Evolutionary conservation across 1,140 invertebrate genomes (phyloP).

Genomic region (Lineus longissimus): DNA sequence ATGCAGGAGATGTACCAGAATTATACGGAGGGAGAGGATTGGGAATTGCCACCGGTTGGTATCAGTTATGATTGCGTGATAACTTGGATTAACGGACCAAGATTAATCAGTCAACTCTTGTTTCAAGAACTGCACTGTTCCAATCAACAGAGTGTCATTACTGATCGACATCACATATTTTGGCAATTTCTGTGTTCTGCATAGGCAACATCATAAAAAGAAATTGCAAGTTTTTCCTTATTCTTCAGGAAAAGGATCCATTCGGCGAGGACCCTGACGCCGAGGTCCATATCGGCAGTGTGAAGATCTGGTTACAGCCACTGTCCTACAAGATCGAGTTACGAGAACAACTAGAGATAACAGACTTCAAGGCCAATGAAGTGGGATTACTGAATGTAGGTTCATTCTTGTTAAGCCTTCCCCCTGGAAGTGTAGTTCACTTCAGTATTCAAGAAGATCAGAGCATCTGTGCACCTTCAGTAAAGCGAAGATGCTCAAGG

Average conservation of each 20-base stretch:
- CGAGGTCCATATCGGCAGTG: constrained; percentile 61
- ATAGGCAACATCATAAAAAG: no score
- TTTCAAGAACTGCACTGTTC: background rate
- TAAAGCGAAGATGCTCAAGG: no score
- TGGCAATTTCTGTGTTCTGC: no score
- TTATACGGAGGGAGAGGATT: constrained; percentile 59
- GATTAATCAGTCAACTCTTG: background rate
- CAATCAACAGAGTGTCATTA: constrained; percentile 15
- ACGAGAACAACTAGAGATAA: constrained; percentile 59
- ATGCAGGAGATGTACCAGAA: constrained; percentile 66
- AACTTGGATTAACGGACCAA: no score
- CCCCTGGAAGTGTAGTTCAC: background rate
- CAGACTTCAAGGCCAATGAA: constrained; percentile 58
- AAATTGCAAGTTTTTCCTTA: constrained; percentile 8
- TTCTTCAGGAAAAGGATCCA: constrained; percentile 61
- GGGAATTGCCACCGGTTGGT: constrained; percentile 57
- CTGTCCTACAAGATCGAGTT: constrained; percentile 59
- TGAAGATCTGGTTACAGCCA: constrained; percentile 60
- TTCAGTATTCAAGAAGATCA: background rate
- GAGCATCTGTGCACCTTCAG: background rate
- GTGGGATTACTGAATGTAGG: constrained; percentile 59
- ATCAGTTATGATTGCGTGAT: no score
- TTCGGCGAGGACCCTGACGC: constrained; percentile 61
- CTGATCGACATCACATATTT: background rate
- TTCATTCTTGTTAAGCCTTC: background rate